These are phyloP conservation scores for Loris lydekkerianus DNA, from an alignment of 2,797 vertebrate species.

Conservation along the genomic window DNA sequence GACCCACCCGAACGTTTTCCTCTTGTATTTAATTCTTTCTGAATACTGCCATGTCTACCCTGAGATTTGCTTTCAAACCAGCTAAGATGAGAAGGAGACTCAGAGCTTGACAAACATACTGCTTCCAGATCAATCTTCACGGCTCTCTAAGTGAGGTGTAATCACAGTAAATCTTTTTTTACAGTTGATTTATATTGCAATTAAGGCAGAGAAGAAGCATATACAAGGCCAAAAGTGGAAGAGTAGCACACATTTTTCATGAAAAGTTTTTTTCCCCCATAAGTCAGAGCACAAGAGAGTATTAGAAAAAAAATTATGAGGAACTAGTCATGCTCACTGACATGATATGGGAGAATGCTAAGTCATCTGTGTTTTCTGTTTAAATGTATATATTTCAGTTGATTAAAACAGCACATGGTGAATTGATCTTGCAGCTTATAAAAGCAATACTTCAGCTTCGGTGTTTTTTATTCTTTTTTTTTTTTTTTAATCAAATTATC, in stretches of 20 bases:
- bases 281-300: constrained; percentile 69
- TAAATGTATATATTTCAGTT: constrained; percentile 79
- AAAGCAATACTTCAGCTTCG: constrained; percentile 81
- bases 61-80: not conserved
- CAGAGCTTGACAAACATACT: constrained; percentile 47
- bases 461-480: constrained; percentile 75
- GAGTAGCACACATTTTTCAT: constrained; percentile 77
- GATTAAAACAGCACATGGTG: constrained; percentile 81
- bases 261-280: constrained; percentile 70
- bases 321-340: constrained; percentile 58
- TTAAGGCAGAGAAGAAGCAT: constrained; percentile 76
- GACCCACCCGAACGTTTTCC: not conserved
- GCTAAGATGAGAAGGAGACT: constrained; percentile 6
- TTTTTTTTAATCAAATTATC: constrained; percentile 81
- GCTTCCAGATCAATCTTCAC: constrained; percentile 72
- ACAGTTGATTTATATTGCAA: constrained; percentile 80
- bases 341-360: constrained; percentile 44
- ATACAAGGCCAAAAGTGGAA: constrained; percentile 76
- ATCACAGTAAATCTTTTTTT: constrained; percentile 76
- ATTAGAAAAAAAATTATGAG: constrained; percentile 48
- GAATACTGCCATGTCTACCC: not conserved
- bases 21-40: not conserved
- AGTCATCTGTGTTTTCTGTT: constrained; percentile 75
- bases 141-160: constrained; percentile 78
- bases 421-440: constrained; percentile 77